Evolutionary conservation across 2,888 invertebrate species (phyloP).

Genomic region (Scrobipalpa atriplicella): DNA sequence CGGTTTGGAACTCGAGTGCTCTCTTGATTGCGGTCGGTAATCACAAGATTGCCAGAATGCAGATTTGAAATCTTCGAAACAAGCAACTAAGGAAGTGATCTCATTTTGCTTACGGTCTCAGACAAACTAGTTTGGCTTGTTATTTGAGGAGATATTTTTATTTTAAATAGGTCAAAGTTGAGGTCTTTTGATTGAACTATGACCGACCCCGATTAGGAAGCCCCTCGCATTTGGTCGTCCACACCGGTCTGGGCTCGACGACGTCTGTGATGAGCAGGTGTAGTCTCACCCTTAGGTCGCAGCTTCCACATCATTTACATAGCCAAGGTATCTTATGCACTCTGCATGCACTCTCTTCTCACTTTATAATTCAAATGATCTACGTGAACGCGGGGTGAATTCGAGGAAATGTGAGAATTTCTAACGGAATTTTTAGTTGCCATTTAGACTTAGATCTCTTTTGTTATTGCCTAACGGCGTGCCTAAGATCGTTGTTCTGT

Average conservation of each 20-base stretch:
- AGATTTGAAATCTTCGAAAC: slow-evolving; percentile 12
- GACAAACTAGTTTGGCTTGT: neutral
- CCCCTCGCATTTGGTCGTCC: slow-evolving; percentile 27
- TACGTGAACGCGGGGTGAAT: slow-evolving; percentile 60
- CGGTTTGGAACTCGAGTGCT: slow-evolving; percentile 39
- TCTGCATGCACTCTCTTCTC: slow-evolving; percentile 73
- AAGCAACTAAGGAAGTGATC: slow-evolving; percentile 12
- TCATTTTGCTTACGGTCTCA: neutral
- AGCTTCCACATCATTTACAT: slow-evolving; percentile 71
- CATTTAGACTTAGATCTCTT: slow-evolving; percentile 34
- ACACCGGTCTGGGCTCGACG: slow-evolving; percentile 30
- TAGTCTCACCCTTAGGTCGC: slow-evolving; percentile 57
- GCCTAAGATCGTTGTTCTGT: slow-evolving; percentile 21
- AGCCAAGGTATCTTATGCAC: slow-evolving; percentile 72
- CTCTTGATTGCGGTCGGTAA: slow-evolving; percentile 24
- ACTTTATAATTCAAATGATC: slow-evolving; percentile 81
- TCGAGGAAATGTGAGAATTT: slow-evolving; percentile 77
- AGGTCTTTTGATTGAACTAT: slow-evolving; percentile 48
- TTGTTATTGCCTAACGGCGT: slow-evolving; percentile 30
- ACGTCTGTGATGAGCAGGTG: slow-evolving; percentile 54
- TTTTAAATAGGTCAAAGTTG: slow-evolving; percentile 30
- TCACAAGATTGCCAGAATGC: slow-evolving; percentile 23
- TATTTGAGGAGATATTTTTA: slow-evolving; percentile 8
- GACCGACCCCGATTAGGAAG: slow-evolving; percentile 42
- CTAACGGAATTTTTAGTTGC: slow-evolving; percentile 70